Evolutionary conservation across 2,113 vertebrate genomes (phyloP), one percentile per base, ranked within the genome.

Genomic region (Xenus cinereus): DNA sequence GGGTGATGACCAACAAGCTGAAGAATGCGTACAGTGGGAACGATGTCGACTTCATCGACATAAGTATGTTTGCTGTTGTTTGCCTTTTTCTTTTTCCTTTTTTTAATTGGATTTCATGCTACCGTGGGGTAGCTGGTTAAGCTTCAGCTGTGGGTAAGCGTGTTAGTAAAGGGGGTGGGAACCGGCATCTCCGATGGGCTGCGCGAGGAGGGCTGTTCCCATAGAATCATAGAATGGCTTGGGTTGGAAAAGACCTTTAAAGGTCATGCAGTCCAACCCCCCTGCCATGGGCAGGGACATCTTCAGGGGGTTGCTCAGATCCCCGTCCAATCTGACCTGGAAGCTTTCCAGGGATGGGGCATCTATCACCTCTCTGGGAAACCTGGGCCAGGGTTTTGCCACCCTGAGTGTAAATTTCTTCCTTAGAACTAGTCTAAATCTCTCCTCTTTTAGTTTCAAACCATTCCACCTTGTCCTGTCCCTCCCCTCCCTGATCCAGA

Each of bases 1-100:
- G 98, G 72, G 98, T 99, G 88, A 99, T 99, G 99, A 99, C 99
- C 53, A 99, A 96, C 95, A 98, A 99, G 98, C 98, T 99, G 94
- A 99, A 99, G 97, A 99, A 98, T 1, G 99, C 99, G 0, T 98
- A 99, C 98, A 99, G 98, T 14, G 99, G 99, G 72, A 99, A 99
- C 0, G 99, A 99, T 18, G 98, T 99, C 8, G 98, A 98, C 97
- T 99, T 99, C 54, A 82, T 98, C 19, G 99, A 98, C 21, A 98
- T 77, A 56, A 99, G 99, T 99, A 98, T 97, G 98, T 84, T 85
- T 33, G 32, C 39, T 86, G 17, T 32, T 35, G 37, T 46, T 60
- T 23, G 35, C 81, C 73, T 83, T 59, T 23, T 89, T 30, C 51
- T 32, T 67, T 60, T 60, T 15, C 28, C 37, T 56, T 74, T 67